These are phyloP conservation scores for Ranitomeya variabilis DNA, from an alignment of 2,113 vertebrate species.

Conservation along the genomic window DNA sequence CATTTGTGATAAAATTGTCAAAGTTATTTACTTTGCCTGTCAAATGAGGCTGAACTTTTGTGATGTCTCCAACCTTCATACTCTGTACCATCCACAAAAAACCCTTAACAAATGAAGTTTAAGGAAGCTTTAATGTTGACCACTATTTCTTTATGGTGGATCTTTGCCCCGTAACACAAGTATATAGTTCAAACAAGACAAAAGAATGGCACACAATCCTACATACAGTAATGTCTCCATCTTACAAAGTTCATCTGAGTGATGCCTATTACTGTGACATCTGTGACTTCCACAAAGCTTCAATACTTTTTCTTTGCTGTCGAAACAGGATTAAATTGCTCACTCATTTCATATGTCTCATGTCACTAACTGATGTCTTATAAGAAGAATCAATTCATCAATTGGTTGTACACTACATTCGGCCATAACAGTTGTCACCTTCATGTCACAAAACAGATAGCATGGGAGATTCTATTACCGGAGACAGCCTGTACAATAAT, in stretches of 20 bases:
- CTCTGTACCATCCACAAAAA: too few species aligned
- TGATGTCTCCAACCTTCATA: too few species aligned
- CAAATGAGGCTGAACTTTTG: too few species aligned
- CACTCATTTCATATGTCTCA: slow-evolving; percentile 24
- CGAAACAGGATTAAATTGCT: slow-evolving; percentile 45
- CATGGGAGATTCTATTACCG: slow-evolving; percentile 1
- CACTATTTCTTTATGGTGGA: too few species aligned
- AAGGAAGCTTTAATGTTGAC: too few species aligned
- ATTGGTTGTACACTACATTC: slow-evolving; percentile 42
- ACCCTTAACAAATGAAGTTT: too few species aligned
- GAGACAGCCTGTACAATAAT: neutral
- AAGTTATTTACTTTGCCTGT: too few species aligned
- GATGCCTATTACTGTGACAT: slow-evolving; percentile 40
- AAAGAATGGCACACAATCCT: neutral
- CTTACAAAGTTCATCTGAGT: neutral
- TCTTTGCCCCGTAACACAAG: too few species aligned
- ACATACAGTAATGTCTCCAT: neutral
- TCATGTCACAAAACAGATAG: slow-evolving; percentile 43
- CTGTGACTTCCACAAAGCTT: slow-evolving; percentile 12
- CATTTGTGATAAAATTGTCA: too few species aligned
- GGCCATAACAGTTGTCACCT: slow-evolving; percentile 51
- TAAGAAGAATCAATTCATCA: slow-evolving; percentile 51
- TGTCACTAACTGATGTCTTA: slow-evolving; percentile 37
- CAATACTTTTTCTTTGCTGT: slow-evolving; percentile 13
- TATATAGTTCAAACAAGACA: too few species aligned